These are phyloP conservation scores for Heterochromis multidens DNA, from an alignment of 2,113 vertebrate species.

Conservation along the genomic window DNA sequence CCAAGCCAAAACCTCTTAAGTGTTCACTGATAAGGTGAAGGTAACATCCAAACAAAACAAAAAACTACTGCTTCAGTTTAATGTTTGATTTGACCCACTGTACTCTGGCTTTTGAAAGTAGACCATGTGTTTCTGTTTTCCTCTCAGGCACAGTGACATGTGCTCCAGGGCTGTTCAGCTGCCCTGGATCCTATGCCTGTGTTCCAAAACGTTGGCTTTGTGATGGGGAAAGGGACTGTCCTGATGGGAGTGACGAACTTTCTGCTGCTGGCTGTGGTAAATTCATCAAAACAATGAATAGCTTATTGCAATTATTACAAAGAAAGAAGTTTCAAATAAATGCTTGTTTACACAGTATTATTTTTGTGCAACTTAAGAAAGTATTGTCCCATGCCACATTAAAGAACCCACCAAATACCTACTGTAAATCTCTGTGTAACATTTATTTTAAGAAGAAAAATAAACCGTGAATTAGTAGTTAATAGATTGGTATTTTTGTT, in stretches of 20 bases:
- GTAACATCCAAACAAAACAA: not conserved
- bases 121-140: constrained; percentile 16
- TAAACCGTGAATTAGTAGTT: not conserved
- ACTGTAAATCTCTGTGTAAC: not conserved
- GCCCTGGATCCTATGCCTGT: constrained; percentile 89
- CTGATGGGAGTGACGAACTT: constrained; percentile 93
- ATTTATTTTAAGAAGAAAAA: not conserved
- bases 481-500: not conserved
- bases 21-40: not conserved
- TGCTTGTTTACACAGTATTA: not conserved
- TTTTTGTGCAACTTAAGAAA: not conserved
- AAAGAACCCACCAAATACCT: not conserved
- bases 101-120: not conserved
- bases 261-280: constrained; percentile 93
- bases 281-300: not conserved
- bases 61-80: not conserved
- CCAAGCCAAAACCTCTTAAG: not conserved
- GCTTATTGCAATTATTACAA: not conserved
- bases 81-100: not conserved
- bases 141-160: constrained; percentile 87
- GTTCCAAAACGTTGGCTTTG: constrained; percentile 95
- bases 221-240: constrained; percentile 95
- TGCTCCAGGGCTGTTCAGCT: constrained; percentile 89
- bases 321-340: not conserved
- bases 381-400: not conserved